phyloP scores from a whole-genome alignment of 2,797 vertebrate genomes.

The Acanthurus leucopareius region DNA sequence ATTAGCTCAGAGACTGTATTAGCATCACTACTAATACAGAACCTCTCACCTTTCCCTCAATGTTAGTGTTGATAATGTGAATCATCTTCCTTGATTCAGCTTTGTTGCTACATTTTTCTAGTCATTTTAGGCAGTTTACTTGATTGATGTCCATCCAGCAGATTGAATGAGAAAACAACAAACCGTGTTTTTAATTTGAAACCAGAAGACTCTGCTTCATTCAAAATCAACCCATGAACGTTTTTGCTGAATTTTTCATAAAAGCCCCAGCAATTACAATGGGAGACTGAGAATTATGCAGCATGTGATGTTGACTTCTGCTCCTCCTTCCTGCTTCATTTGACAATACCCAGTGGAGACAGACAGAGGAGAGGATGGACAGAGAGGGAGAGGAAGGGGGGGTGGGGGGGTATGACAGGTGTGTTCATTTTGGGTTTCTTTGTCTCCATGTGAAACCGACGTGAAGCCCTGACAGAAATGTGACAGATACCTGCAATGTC shows the following conservation, averaged over 20 bases:
- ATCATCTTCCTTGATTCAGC: no score
- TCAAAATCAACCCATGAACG: slow-evolving; percentile 67
- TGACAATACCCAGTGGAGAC: slow-evolving; percentile 54
- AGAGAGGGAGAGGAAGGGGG: slow-evolving; percentile 1
- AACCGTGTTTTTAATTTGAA: slow-evolving; percentile 64
- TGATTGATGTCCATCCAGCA: neutral
- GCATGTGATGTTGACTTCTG: slow-evolving; percentile 72
- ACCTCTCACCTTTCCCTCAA: neutral
- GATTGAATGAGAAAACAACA: slow-evolving; percentile 40
- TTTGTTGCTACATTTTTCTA: neutral
- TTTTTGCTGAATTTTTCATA: slow-evolving; percentile 69
- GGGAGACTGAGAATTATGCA: slow-evolving; percentile 68
- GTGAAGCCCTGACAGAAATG: slow-evolving; percentile 75
- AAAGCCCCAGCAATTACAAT: slow-evolving; percentile 62
- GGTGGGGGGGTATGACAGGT: slow-evolving; percentile 41
- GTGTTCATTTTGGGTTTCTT: slow-evolving; percentile 70
- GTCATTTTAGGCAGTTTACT: slow-evolving; percentile 18
- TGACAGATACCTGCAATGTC: slow-evolving; percentile 78
- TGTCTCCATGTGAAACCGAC: slow-evolving; percentile 74
- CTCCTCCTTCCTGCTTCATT: slow-evolving; percentile 62
- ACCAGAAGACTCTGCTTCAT: slow-evolving; percentile 57
- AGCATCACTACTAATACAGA: neutral
- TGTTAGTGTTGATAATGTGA: neutral
- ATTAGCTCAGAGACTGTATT: neutral
- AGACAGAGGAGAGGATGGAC: slow-evolving; percentile 46